Conservation (phyloP, 92 coral and sea anemone genomes). For the Siderastrea radians region DNA sequence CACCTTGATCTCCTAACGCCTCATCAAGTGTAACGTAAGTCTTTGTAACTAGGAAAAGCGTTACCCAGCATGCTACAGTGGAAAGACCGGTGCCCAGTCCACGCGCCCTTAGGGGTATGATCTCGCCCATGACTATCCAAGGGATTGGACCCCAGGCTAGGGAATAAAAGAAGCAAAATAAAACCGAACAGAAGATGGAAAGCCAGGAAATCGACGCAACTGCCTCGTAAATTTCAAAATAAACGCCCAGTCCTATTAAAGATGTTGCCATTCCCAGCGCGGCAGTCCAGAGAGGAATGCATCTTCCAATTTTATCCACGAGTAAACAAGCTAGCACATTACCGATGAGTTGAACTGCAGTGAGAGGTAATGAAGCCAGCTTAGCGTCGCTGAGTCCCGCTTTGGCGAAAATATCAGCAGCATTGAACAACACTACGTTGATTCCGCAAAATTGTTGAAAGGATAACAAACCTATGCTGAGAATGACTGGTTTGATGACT, state of each 20-base stretch:
- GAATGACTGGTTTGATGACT: conserved; percentile 77
- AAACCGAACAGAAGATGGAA: conserved; percentile 62
- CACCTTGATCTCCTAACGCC: conserved; percentile 74
- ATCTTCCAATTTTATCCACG: conserved; percentile 81
- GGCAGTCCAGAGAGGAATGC: conserved; percentile 63
- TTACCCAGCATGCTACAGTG: conserved; percentile 69
- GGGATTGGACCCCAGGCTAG: conserved; percentile 95
- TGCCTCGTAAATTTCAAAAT: conserved; percentile 58
- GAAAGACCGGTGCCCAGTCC: conserved; percentile 84
- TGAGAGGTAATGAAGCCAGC: conserved; percentile 73
- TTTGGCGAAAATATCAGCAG: conserved; percentile 69
- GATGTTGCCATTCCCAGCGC: conserved; percentile 79
- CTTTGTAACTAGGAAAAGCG: conserved; percentile 77
- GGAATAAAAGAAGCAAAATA: conserved; percentile 72
- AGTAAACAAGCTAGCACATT: conserved; percentile 60
- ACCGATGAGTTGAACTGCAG: conserved; percentile 66
- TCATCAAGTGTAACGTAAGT: conserved; percentile 66
- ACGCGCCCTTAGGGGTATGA: conserved; percentile 85
- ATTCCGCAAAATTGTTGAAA: conserved; percentile 93
- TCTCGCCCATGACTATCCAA: conserved; percentile 91
- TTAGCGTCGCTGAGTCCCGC: conserved; percentile 84
- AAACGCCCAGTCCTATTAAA: conserved; percentile 75
- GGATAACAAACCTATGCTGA: conserved; percentile 72
- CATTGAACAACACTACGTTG: conserved; percentile 83
- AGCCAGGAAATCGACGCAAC: conserved; percentile 60